Evolutionary conservation across 2,113 vertebrate genomes (phyloP).

Genomic region (Columba janthina): DNA sequence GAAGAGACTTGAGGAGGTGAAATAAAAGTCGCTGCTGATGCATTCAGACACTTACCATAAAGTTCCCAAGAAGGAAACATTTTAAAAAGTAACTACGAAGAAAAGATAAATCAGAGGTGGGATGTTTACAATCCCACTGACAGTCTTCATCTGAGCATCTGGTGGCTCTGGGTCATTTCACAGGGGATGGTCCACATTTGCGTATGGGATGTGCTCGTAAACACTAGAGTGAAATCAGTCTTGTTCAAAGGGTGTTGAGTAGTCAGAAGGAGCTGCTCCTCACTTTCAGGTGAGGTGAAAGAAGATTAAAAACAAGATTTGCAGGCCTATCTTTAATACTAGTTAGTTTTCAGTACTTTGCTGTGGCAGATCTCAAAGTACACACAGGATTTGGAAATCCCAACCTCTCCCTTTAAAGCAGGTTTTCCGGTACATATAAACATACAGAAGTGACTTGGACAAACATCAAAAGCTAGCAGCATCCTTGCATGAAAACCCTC

Average conservation of each 20-base stretch:
- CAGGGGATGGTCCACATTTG: neutral
- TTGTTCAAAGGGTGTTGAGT: neutral
- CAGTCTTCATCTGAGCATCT: neutral
- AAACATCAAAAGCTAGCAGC: neutral
- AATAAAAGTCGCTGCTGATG: slow-evolving; percentile 21
- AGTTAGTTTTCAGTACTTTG: neutral
- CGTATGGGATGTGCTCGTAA: neutral
- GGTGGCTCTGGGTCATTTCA: neutral
- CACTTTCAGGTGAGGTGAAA: neutral
- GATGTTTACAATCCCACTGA: neutral
- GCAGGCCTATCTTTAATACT: neutral
- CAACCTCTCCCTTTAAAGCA: neutral
- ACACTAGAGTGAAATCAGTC: neutral
- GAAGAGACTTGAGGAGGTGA: neutral
- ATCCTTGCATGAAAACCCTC: neutral
- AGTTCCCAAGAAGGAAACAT: neutral
- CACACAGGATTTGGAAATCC: neutral
- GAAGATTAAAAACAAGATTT: neutral
- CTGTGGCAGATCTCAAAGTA: neutral
- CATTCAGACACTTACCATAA: neutral
- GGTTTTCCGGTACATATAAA: neutral
- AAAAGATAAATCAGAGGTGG: neutral
- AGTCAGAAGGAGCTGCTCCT: neutral
- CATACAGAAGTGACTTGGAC: neutral
- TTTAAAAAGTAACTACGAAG: neutral